phyloP scores from a whole-genome alignment of 2,113 vertebrate genomes.

The Noturus placidus region DNA sequence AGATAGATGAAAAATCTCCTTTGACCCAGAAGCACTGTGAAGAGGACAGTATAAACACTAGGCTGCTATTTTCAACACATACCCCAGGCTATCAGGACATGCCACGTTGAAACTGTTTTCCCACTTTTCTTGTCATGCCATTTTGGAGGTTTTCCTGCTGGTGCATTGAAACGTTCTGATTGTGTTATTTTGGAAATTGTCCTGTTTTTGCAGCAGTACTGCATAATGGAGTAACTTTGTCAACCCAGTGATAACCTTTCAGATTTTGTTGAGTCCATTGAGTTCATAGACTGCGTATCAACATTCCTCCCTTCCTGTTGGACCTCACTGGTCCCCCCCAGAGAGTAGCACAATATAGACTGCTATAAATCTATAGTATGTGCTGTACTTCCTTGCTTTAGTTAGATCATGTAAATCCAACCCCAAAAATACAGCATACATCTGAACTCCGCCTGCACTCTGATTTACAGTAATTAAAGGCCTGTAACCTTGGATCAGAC shows the following conservation, averaged over 20 bases:
- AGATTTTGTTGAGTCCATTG: not conserved
- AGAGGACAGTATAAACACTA: constrained; percentile 16
- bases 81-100: not conserved
- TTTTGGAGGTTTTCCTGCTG: constrained; percentile 16
- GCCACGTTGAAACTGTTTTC: constrained; percentile 32
- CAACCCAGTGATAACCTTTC: constrained; percentile 9
- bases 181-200: constrained; percentile 30
- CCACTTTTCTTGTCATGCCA: not conserved
- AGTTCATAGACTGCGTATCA: not conserved
- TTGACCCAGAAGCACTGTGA: constrained; percentile 12
- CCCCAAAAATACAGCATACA: not conserved
- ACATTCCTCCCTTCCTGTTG: not conserved
- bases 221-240: not conserved
- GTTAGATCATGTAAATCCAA: not conserved
- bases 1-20: constrained; percentile 1
- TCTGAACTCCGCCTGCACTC: not conserved
- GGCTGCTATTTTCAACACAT: constrained; percentile 7
- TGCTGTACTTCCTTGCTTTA: not conserved
- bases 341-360: not conserved
- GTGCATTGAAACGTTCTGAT: not conserved
- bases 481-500: not conserved
- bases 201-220: constrained; percentile 41
- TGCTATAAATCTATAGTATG: not conserved
- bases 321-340: not conserved
- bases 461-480: constrained; percentile 31